These are phyloP conservation scores for Medauroidea extradentata DNA, from an alignment of 1,140 invertebrate species.

Conservation along the genomic window DNA sequence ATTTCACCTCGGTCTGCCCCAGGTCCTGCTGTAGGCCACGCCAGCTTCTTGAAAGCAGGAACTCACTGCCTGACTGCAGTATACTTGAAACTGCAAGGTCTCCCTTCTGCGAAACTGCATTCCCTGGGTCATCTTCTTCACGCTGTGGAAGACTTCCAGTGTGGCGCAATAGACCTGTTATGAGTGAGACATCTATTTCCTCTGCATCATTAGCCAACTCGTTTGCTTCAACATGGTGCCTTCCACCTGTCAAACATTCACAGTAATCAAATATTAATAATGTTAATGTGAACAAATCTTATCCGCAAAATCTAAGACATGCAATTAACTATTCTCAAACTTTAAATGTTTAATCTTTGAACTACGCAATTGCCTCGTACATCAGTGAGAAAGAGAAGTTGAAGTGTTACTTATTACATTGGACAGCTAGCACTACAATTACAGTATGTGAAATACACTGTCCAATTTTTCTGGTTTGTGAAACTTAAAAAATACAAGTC, in stretches of 20 bases:
- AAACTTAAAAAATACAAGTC: too few species aligned
- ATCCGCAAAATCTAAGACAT: too few species aligned
- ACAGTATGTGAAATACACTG: too few species aligned
- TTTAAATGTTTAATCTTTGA: too few species aligned
- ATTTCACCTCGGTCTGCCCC: conserved; percentile 57
- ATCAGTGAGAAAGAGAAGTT: too few species aligned
- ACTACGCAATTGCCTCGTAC: too few species aligned
- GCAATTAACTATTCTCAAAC: too few species aligned
- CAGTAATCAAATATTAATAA: too few species aligned
- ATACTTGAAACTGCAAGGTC: not conserved
- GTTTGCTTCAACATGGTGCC: conserved; percentile 36
- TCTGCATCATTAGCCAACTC: conserved; percentile 48
- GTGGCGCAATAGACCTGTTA: conserved; percentile 58
- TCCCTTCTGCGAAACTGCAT: not conserved
- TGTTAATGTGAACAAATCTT: too few species aligned
- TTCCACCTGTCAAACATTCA: conserved; percentile 9
- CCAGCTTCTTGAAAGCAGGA: conserved; percentile 62
- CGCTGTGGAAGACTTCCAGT: not conserved
- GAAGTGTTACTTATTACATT: too few species aligned
- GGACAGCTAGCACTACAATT: too few species aligned
- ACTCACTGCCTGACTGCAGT: conserved; percentile 32
- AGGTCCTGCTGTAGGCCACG: conserved; percentile 67
- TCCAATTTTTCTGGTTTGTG: too few species aligned
- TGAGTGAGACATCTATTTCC: conserved; percentile 63
- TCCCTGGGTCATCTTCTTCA: not conserved